A percentile compares a stretch with the other conserved stretches of the same genome.
Evolutionary conservation across 2,797 vertebrate genomes (phyloP).

Genomic region (Ispidina lecontei): DNA sequence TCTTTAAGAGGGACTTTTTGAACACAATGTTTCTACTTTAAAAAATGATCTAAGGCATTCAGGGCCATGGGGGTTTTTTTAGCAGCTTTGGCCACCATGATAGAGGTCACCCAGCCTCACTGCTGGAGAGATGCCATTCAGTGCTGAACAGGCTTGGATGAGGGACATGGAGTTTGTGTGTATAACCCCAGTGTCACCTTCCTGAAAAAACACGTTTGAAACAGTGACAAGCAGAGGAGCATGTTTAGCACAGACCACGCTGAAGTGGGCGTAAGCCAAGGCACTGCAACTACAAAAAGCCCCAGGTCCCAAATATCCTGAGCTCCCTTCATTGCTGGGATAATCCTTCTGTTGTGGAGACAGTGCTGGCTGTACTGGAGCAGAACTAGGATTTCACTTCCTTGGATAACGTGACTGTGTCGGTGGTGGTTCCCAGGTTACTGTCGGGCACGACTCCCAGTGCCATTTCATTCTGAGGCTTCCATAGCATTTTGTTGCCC

Average conservation of each 20-base stretch:
- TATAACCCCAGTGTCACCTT: neutral
- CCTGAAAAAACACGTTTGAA: neutral
- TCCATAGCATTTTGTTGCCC: neutral
- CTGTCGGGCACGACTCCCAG: neutral
- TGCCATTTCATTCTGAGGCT: neutral
- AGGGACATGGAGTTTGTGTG: neutral
- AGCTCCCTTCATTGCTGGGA: neutral
- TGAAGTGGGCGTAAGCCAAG: neutral
- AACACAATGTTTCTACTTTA: fast-evolving
- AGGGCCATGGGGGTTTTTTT: fast-evolving
- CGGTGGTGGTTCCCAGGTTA: neutral
- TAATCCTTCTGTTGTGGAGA: fast-evolving
- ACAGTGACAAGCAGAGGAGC: neutral
- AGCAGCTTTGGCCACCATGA: neutral
- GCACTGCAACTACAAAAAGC: neutral
- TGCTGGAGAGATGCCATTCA: fast-evolving
- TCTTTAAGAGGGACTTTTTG: neutral
- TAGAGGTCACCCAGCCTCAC: neutral
- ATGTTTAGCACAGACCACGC: fast-evolving
- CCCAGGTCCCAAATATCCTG: neutral
- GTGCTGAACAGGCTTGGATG: neutral
- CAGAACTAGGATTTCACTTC: conserved; percentile 22
- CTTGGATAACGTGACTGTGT: neutral
- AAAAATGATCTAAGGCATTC: neutral
- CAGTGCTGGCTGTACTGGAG: fast-evolving